Evolutionary conservation across 2,888 invertebrate species (phyloP).

Genomic region (Drosophila conformis): DNA sequence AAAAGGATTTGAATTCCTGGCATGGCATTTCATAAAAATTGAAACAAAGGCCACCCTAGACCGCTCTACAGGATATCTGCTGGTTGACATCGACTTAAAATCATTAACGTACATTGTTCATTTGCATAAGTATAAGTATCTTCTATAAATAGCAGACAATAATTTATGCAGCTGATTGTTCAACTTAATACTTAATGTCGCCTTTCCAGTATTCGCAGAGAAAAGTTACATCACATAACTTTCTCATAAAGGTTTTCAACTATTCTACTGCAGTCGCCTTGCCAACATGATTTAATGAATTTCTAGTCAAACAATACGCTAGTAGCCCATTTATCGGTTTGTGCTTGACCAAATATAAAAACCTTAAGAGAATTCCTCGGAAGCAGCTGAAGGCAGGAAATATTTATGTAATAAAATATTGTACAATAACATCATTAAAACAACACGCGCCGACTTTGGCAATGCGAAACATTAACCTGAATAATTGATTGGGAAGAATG

Average conservation of each 20-base stretch:
- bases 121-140: conserved; percentile 15
- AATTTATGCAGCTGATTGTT: conserved; percentile 3
- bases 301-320: background rate
- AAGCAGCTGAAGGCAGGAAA: background rate
- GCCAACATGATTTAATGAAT: background rate
- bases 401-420: conserved; percentile 7
- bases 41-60: background rate
- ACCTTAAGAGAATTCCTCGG: background rate
- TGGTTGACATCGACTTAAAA: no score
- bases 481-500: conserved; percentile 5
- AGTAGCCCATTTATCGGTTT: background rate
- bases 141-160: conserved; percentile 29
- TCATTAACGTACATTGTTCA: background rate
- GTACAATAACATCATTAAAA: background rate
- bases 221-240: background rate
- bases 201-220: no score
- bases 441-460: background rate
- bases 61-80: conserved; percentile 10
- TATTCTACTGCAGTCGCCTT: background rate
- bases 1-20: background rate
- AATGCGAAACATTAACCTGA: background rate
- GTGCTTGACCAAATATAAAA: background rate
- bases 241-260: background rate
- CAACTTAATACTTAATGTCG: background rate
- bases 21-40: background rate